Evolutionary conservation across 2,797 vertebrate genomes (phyloP), one percentile per base, ranked within the genome.

Genomic region (Hippocampus kuda): DNA sequence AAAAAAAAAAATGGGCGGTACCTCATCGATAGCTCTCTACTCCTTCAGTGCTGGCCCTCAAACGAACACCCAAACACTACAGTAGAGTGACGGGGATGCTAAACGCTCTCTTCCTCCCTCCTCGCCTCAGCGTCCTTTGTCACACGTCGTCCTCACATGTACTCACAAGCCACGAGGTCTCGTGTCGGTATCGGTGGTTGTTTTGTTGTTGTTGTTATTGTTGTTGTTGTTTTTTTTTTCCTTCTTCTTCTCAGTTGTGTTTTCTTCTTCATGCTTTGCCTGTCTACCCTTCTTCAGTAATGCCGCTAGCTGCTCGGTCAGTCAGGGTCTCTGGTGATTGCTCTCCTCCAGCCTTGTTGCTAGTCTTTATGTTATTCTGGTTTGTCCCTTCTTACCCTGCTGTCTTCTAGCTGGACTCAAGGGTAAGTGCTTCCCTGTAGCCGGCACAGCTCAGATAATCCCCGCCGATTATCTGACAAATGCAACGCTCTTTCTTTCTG

Each of bases 341-440:
- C 95, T 96, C 94, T 97, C 95, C 94, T 95, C 84, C 93, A 95
- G 95, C 95, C 94, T 95, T 95, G 94, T 98, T 97, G 96, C 95
- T 98, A 97, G 96, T 98, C 95, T 98, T 99, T 98, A 99, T 98
- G 96, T 98, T 98, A 96, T 98, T 99, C 95, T 99, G 97, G 95
- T 99, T 98, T 99, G 96, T 99, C 95, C 95, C 95, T 98, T 99
- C 97, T 98, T 97, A 98, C 96, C 96, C 97, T 95, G 97, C 97
- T 98, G 98, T 97, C 97, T 98, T 98, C 96, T 99, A 99, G 97
- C 95, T 96, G 97, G 97, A 99, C 95, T 98, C 90, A 99, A 98
- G 96, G 97, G 96, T 98, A 99, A 99, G 97, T 99, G 96, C 93
- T 97, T 96, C 95, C 95, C 93, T 93, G 92, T 97, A 98, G 95